Percentiles rank a stretch among this genome's conserved stretches.
Conservation (phyloP, 2,888 invertebrate species). For the Cryptops parisi region DNA sequence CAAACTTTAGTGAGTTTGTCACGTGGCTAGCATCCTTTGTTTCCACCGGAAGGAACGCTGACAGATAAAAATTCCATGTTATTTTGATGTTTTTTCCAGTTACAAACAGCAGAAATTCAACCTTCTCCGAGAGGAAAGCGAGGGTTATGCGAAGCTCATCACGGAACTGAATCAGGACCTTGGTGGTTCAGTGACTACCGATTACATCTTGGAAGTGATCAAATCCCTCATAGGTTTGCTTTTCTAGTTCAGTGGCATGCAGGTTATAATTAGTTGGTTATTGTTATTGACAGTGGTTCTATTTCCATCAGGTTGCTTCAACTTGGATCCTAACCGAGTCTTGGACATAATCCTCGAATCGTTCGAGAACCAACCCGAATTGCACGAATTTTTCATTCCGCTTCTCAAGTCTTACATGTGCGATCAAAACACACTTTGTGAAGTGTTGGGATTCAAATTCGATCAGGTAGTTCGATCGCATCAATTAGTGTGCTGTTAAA, state of each 20-base stretch:
- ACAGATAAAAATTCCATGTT: background rate
- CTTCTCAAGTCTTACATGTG: conserved; percentile 76
- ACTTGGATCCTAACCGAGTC: conserved; percentile 95
- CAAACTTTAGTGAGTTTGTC: conserved; percentile 80
- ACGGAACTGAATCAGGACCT: conserved; percentile 73
- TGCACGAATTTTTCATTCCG: conserved; percentile 64
- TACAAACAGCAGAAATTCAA: conserved; percentile 99
- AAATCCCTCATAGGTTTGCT: conserved; percentile 77
- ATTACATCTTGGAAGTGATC: conserved; percentile 64
- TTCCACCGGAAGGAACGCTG: no score
- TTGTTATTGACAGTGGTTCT: conserved; percentile 9
- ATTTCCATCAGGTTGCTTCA: conserved; percentile 72
- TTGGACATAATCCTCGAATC: conserved; percentile 91
- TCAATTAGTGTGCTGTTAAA: no score
- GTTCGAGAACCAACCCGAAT: conserved; percentile 55
- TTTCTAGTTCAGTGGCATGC: background rate
- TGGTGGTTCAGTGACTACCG: conserved; percentile 15
- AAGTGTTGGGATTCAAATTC: conserved; percentile 86
- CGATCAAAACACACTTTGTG: conserved; percentile 73
- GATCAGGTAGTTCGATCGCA: conserved; percentile 34
- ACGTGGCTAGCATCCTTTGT: no score
- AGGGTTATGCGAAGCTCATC: conserved; percentile 94
- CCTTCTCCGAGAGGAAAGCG: conserved; percentile 94
- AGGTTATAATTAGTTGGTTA: background rate
- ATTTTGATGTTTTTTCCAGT: conserved; percentile 43